Evolutionary conservation across 2,888 invertebrate genomes (phyloP).

Genomic region (Eledona agricola): DNA sequence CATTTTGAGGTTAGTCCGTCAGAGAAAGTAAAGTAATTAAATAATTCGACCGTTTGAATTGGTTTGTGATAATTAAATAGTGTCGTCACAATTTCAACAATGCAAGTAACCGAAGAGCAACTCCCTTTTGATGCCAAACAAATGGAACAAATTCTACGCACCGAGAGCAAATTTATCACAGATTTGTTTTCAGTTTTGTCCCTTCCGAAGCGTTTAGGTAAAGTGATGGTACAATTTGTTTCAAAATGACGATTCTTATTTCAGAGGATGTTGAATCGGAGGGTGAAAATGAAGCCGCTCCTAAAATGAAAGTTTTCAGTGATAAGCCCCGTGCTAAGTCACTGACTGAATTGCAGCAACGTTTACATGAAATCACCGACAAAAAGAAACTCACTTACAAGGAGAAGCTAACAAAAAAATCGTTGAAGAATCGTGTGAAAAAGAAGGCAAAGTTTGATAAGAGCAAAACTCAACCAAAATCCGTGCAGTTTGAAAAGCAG

Average conservation of each 20-base stretch:
- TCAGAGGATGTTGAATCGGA: slow-evolving; percentile 58
- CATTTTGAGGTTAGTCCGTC: too few species aligned
- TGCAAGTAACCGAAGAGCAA: slow-evolving; percentile 47
- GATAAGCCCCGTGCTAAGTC: slow-evolving; percentile 66
- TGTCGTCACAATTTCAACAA: too few species aligned
- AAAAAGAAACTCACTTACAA: slow-evolving; percentile 71
- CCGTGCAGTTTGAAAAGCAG: slow-evolving; percentile 56
- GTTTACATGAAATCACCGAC: slow-evolving; percentile 70
- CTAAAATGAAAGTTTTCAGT: slow-evolving; percentile 42
- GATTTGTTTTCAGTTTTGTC: slow-evolving; percentile 68
- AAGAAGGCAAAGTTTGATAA: slow-evolving; percentile 73
- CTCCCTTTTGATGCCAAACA: slow-evolving; percentile 55
- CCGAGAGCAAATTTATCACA: slow-evolving; percentile 69
- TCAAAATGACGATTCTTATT: slow-evolving; percentile 13
- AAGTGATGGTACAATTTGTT: slow-evolving; percentile 9
- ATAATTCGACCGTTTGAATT: too few species aligned
- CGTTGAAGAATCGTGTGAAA: slow-evolving; percentile 72
- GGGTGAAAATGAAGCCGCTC: slow-evolving; percentile 38
- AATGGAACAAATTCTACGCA: slow-evolving; percentile 62
- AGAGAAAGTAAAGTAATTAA: too few species aligned
- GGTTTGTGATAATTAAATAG: too few species aligned
- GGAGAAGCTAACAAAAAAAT: slow-evolving; percentile 73
- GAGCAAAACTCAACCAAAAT: slow-evolving; percentile 62
- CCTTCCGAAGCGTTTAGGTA: slow-evolving; percentile 61
- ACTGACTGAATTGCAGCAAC: slow-evolving; percentile 72